Percentiles rank a stretch among this genome's conserved stretches.
These are phyloP conservation scores for Riparia riparia DNA, from an alignment of 2,113 vertebrate genomes.

Conservation along the genomic window DNA sequence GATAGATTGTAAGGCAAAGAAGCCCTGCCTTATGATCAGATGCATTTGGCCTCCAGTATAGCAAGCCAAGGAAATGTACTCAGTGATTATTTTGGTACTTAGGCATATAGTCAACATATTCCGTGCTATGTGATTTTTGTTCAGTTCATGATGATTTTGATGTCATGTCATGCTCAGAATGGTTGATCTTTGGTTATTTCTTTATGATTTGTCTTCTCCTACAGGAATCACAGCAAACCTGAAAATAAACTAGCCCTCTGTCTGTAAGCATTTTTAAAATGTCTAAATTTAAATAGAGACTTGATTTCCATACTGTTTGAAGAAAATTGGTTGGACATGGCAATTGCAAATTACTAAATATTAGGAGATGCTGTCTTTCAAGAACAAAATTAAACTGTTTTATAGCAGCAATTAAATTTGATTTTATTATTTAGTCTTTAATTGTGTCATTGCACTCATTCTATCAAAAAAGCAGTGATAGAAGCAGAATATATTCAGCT, in stretches of 20 bases:
- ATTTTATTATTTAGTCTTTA: background rate
- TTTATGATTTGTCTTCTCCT: background rate
- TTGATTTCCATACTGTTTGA: background rate
- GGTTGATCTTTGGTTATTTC: background rate
- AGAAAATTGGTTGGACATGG: background rate
- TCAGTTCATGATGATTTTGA: background rate
- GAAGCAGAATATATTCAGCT: background rate
- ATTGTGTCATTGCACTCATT: background rate
- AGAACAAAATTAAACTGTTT: background rate
- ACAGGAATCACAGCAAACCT: background rate
- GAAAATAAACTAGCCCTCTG: background rate
- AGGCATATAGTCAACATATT: background rate
- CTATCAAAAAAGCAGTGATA: background rate
- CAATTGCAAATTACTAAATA: background rate
- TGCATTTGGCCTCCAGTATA: background rate
- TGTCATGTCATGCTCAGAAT: background rate
- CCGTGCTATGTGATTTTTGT: background rate
- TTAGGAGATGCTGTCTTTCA: background rate
- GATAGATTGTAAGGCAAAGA: background rate
- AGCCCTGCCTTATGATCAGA: background rate
- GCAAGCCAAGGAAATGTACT: background rate
- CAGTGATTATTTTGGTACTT: background rate
- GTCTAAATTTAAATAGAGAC: background rate
- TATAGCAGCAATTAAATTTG: background rate
- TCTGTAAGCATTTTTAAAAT: background rate